Percentiles rank a stretch among this genome's conserved stretches.
phyloP scores from a whole-genome alignment of 2,113 vertebrate genomes.

The Myiagra hebetior region DNA sequence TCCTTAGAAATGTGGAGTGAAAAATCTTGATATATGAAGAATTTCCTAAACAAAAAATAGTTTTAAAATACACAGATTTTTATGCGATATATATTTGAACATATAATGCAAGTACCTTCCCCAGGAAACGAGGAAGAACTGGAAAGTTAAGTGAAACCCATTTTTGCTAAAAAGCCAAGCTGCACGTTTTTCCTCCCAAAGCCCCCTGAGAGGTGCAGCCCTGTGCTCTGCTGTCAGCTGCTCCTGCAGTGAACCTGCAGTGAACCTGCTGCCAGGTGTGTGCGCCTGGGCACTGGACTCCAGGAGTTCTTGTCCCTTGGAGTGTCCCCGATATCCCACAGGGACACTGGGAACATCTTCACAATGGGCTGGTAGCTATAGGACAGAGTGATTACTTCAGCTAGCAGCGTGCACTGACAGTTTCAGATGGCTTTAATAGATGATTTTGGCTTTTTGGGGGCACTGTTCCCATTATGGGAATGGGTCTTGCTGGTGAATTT shows the following conservation, averaged over 20 bases:
- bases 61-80: not conserved
- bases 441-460: not conserved
- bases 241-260: fast-evolving
- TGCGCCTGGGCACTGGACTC: not conserved
- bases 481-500: not conserved
- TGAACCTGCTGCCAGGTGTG: not conserved
- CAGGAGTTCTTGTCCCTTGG: not conserved
- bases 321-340: not conserved
- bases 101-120: not conserved
- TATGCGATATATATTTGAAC: not conserved
- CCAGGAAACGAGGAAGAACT: not conserved
- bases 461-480: not conserved
- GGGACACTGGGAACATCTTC: not conserved
- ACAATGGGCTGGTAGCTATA: not conserved
- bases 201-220: not conserved
- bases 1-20: not conserved
- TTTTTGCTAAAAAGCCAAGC: not conserved
- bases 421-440: not conserved
- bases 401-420: not conserved
- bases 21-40: not conserved
- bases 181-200: not conserved
- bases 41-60: not conserved
- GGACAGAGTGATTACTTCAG: not conserved
- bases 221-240: not conserved
- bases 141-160: not conserved